Base-by-base conservation (phyloP, 1,140 invertebrate genomes). In the Zaprionus ornatus region DNA sequence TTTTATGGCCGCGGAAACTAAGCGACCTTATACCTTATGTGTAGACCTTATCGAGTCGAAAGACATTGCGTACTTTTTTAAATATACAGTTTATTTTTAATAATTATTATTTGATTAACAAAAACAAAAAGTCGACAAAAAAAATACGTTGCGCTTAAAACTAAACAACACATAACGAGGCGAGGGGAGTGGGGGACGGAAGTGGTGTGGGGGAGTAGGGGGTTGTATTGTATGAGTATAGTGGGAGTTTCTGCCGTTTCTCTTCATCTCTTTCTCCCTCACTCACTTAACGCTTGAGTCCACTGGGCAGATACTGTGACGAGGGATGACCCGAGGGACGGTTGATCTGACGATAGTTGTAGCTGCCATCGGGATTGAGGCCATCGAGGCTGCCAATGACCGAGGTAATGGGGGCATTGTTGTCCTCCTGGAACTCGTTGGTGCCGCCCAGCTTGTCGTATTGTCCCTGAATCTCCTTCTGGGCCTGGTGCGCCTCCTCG, bases 401-500 rank as follows among this genome's bases (percentile, higher is more conserved):
- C 17, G 91, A 92, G 40, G 90, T 92, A 6, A 92, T 73, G 10
- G 91, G 91, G 0, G 91, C 91, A 57, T 79, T 82, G 59, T 73
- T 90, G 12, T 92, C 91, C 79, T 92, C 91, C 70, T 90, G 85
- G 69, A 73, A 90, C 62, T 92, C 91, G 21, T 83, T 91, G 77
- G 91, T 86, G 61, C 91, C 91, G 15, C 90, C 91, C n/a, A 92
- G 63, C 57, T 91, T 85, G 48, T 92, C 91, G 55, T 92, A 92
- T 76, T 92, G 91, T 4, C 92, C 85, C 79, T 93, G 91, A 54
- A 93, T 93, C 77, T 93, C 82, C 73, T 82, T 84, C 64, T 92
- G 91, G 4, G 92, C 92, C 66, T 90, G 82, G 54, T 74, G 76
- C 19, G 92, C 93, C 74, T 94, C 93, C 48, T 94, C 95, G 93